Conservation (phyloP, 2,797 vertebrate species). For the Squalus acanthias region DNA sequence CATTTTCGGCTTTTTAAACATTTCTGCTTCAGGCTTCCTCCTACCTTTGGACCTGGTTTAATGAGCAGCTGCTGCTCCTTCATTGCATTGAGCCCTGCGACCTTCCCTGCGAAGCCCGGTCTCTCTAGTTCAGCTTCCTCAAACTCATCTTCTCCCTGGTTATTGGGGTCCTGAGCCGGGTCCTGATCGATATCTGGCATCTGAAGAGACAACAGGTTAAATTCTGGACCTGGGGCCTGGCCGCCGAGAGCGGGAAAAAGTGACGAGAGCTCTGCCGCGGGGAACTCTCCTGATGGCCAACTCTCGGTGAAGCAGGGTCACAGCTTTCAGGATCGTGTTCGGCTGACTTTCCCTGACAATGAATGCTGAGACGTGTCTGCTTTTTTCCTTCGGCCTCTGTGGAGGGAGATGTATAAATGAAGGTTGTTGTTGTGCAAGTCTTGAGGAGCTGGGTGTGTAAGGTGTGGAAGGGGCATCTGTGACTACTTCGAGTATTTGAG, state of each 20-base stretch:
- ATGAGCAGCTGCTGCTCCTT: constrained; percentile 37
- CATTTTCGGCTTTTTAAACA: too few relatives aligned
- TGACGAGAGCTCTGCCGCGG: not conserved
- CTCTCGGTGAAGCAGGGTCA: not conserved
- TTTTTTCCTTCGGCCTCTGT: not conserved
- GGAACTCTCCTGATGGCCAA: not conserved
- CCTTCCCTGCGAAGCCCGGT: constrained; percentile 53
- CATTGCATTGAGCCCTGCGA: constrained; percentile 39
- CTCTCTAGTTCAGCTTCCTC: constrained; percentile 60
- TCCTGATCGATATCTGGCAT: constrained; percentile 51
- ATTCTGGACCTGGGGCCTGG: not conserved
- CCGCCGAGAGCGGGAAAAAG: not conserved
- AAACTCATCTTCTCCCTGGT: constrained; percentile 59
- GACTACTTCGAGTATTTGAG: too few relatives aligned
- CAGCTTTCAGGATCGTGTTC: not conserved
- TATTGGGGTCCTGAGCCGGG: constrained; percentile 53
- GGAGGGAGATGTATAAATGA: not conserved
- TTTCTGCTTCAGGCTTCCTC: not conserved
- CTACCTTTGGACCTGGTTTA: not conserved
- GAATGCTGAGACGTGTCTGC: not conserved
- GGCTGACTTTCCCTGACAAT: not conserved
- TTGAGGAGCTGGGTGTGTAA: not conserved
- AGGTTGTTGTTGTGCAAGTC: not conserved
- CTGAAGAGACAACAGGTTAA: constrained; percentile 39
- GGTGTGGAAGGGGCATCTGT: not conserved